Evolutionary conservation across 92 coral and sea anemone species (phyloP).

Genomic region (Virgularia gustaviana): DNA sequence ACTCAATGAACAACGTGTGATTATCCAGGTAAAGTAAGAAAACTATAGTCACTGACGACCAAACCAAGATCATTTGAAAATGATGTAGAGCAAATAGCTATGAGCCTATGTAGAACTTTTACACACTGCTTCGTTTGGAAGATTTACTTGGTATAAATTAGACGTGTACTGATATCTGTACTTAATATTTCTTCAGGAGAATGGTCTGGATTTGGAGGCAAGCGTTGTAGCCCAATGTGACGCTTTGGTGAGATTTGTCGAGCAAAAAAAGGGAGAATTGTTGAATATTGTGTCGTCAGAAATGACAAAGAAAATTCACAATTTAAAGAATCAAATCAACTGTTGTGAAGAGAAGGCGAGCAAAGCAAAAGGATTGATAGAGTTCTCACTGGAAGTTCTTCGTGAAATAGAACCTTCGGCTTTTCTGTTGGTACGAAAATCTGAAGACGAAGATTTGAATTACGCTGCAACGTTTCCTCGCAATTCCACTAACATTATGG

Average conservation of each 20-base stretch:
- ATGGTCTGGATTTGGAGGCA: constrained; percentile 93
- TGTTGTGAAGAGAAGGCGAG: constrained; percentile 63
- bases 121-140: no score
- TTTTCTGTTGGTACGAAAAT: constrained; percentile 82
- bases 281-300: constrained; percentile 73
- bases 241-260: constrained; percentile 73
- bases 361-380: constrained; percentile 58
- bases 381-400: constrained; percentile 71
- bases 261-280: constrained; percentile 69
- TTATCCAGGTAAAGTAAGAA: constrained; percentile 65
- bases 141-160: no score
- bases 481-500: no score
- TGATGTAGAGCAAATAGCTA: no score
- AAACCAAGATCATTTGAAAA: background rate
- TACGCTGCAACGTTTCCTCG: no score
- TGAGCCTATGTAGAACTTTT: no score
- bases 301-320: constrained; percentile 68
- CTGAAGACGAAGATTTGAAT: background rate
- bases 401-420: constrained; percentile 86
- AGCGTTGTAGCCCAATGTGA: constrained; percentile 97
- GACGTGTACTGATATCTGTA: background rate
- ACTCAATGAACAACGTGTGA: constrained; percentile 63
- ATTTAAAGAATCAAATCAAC: constrained; percentile 61
- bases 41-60: background rate
- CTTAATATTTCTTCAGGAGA: constrained; percentile 59